Conservation (phyloP, 64 coral and sea anemone species). For the Montipora cactus region DNA sequence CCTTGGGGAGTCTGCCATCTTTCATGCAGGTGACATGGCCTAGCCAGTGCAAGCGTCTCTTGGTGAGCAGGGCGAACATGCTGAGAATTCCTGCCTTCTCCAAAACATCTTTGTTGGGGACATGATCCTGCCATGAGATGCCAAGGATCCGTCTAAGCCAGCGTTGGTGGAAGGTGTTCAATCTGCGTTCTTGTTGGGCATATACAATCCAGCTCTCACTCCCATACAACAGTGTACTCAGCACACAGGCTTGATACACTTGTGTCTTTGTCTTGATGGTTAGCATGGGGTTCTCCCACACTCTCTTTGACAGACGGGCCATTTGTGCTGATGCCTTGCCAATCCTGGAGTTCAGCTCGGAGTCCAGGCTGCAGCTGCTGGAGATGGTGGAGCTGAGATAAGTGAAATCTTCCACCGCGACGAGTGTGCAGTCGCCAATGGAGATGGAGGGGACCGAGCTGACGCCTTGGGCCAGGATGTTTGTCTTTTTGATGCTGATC, state of each 20-base stretch:
- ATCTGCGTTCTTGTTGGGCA: background rate
- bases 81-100: background rate
- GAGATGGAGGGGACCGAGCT: background rate
- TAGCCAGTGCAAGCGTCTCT: background rate
- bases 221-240: slow-evolving; percentile 50
- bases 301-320: slow-evolving; percentile 10
- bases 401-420: background rate
- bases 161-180: slow-evolving; percentile 3
- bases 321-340: slow-evolving; percentile 5
- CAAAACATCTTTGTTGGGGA: background rate
- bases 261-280: slow-evolving; percentile 14
- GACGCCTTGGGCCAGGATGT: slow-evolving; percentile 24
- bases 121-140: no score
- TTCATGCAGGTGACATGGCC: slow-evolving; percentile 14
- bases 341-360: background rate
- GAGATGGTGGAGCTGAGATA: slow-evolving; percentile 38
- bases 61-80: background rate
- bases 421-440: slow-evolving; percentile 50
- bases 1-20: slow-evolving; percentile 16
- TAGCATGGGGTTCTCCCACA: slow-evolving; percentile 3
- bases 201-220: background rate
- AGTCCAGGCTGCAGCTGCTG: background rate
- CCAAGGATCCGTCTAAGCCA: background rate
- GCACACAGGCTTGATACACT: slow-evolving; percentile 3
- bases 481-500: slow-evolving; percentile 4